A percentile compares a stretch with the other conserved stretches of the same genome.
Conservation (phyloP, 1,140 invertebrate genomes). For the Dinoponera quadriceps region DNA sequence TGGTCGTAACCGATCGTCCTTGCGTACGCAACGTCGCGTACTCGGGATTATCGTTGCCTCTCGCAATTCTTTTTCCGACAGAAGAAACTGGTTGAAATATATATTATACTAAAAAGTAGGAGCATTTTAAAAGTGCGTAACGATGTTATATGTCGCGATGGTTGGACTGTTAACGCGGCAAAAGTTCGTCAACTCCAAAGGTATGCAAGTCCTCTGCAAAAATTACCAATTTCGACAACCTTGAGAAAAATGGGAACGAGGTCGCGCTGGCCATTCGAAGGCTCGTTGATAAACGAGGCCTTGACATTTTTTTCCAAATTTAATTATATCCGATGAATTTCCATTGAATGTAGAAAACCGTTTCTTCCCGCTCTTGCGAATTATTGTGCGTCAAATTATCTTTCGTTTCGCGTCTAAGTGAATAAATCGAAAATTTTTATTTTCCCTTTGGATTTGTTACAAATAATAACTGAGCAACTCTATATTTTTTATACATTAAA, state of each 20-base stretch:
- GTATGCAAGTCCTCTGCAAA: too few species aligned
- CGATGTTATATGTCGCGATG: neutral
- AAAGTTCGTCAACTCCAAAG: slow-evolving; percentile 1
- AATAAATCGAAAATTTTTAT: neutral
- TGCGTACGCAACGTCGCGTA: slow-evolving; percentile 26
- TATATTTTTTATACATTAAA: neutral
- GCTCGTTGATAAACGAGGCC: slow-evolving; percentile 28
- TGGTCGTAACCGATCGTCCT: slow-evolving; percentile 66
- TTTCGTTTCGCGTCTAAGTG: neutral
- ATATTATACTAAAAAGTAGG: neutral
- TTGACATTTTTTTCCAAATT: slow-evolving; percentile 49
- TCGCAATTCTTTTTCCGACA: neutral
- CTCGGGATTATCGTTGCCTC: slow-evolving; percentile 22
- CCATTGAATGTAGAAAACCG: neutral
- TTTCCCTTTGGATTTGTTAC: too few species aligned
- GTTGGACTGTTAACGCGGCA: neutral
- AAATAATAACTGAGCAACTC: neutral
- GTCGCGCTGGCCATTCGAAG: slow-evolving; percentile 36
- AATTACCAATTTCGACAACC: slow-evolving; percentile 26
- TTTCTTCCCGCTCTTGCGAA: neutral
- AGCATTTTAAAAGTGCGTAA: neutral
- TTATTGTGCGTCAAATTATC: neutral
- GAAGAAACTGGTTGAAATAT: neutral
- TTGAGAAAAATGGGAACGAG: slow-evolving; percentile 58
- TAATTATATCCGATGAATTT: slow-evolving; percentile 50